Evolutionary conservation across 2,113 vertebrate species (phyloP).

Genomic region (Mobula birostris): DNA sequence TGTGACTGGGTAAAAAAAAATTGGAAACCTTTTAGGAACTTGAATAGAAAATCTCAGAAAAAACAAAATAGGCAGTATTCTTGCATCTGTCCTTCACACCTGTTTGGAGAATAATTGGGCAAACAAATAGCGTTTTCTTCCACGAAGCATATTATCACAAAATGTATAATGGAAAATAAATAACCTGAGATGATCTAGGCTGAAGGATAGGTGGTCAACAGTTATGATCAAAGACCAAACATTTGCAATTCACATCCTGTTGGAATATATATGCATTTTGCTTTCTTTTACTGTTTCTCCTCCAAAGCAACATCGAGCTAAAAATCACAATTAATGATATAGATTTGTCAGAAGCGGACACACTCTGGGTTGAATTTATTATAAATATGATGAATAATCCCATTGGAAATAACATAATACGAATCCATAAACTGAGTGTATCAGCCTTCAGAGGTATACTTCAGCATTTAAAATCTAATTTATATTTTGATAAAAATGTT

Average conservation of each 20-base stretch:
- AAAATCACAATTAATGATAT: background rate
- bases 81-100: slow-evolving; percentile 43
- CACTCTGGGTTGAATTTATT: background rate
- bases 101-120: slow-evolving; percentile 41
- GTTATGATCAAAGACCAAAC: background rate
- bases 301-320: background rate
- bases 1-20: slow-evolving; percentile 42
- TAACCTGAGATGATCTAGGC: background rate
- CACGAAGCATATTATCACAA: background rate
- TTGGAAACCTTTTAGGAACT: slow-evolving; percentile 33
- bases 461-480: background rate
- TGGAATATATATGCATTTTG: background rate
- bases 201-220: slow-evolving; percentile 33
- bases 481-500: background rate
- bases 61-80: slow-evolving; percentile 38
- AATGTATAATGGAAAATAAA: slow-evolving; percentile 13
- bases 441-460: too few species aligned
- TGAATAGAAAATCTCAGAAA: slow-evolving; percentile 39
- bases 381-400: background rate
- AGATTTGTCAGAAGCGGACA: background rate
- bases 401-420: background rate
- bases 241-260: background rate
- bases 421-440: background rate
- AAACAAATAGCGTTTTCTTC: background rate
- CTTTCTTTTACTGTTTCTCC: background rate